phyloP scores from a whole-genome alignment of 2,113 vertebrate genomes.

The Enhydra lutris region DNA sequence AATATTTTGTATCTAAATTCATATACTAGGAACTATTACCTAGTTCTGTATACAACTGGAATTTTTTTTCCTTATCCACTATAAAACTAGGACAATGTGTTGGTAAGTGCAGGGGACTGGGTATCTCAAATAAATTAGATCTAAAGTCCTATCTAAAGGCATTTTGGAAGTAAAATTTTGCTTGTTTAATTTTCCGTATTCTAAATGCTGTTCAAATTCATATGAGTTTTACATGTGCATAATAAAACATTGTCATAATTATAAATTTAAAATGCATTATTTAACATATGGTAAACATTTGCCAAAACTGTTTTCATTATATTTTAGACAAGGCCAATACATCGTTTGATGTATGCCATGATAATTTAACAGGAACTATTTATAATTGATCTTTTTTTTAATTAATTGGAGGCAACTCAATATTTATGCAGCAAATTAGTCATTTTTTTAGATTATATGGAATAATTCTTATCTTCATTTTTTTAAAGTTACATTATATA shows the following conservation, averaged over 20 bases:
- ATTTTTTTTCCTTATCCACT: neutral
- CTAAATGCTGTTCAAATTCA: neutral
- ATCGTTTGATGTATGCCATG: conserved; percentile 6
- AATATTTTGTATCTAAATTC: neutral
- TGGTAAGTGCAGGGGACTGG: neutral
- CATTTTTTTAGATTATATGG: neutral
- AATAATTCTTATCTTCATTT: neutral
- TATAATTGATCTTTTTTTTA: neutral
- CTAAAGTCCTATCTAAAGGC: neutral
- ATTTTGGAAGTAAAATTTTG: conserved; percentile 20
- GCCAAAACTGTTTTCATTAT: conserved; percentile 50
- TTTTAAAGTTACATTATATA: neutral
- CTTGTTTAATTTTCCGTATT: neutral
- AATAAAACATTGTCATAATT: conserved; percentile 57
- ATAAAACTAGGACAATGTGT: neutral
- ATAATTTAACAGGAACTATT: conserved; percentile 53
- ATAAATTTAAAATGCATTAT: conserved; percentile 45
- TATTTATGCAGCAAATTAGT: conserved; percentile 19
- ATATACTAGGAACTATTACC: neutral
- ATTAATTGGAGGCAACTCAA: neutral
- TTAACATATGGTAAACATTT: conserved; percentile 52
- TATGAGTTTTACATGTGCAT: neutral
- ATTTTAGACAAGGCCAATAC: conserved; percentile 17
- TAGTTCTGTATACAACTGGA: neutral
- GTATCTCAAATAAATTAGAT: conserved; percentile 12